A percentile compares a stretch with the other conserved stretches of the same genome.
Evolutionary conservation across 2,797 vertebrate species (phyloP).

Genomic region (Streptopelia turtur): DNA sequence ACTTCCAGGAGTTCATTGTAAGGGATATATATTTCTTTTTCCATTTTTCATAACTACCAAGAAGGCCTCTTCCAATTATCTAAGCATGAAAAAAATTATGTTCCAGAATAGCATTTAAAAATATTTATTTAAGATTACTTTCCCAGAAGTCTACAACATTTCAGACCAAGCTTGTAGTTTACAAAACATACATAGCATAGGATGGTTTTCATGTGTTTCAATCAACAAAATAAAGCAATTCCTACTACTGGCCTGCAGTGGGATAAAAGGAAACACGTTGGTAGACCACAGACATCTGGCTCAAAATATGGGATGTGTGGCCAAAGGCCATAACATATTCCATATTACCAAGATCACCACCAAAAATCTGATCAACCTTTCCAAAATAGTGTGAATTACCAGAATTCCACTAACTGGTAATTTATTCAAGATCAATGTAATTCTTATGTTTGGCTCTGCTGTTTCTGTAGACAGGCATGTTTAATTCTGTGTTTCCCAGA

Average conservation of each 20-base stretch:
- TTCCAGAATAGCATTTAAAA: background rate
- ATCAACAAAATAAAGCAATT: background rate
- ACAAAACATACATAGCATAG: background rate
- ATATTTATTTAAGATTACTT: constrained; percentile 14
- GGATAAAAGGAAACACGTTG: background rate
- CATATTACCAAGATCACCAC: background rate
- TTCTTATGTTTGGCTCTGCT: background rate
- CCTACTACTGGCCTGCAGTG: background rate
- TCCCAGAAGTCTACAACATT: constrained; percentile 29
- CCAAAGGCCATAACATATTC: background rate
- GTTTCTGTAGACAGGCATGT: background rate
- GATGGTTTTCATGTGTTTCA: constrained; percentile 26
- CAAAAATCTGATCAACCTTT: background rate
- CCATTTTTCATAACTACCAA: background rate
- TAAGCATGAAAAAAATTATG: background rate
- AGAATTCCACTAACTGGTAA: background rate
- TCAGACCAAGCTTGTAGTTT: constrained; percentile 19
- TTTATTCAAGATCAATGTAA: background rate
- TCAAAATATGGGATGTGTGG: background rate
- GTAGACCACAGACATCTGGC: constrained; percentile 5
- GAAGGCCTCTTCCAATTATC: background rate
- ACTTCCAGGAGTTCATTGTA: background rate
- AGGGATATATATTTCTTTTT: background rate
- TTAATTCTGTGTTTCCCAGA: background rate
- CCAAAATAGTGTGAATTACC: background rate